Evolutionary conservation across 2,113 vertebrate species (phyloP).

Genomic region (Verasper variegatus): DNA sequence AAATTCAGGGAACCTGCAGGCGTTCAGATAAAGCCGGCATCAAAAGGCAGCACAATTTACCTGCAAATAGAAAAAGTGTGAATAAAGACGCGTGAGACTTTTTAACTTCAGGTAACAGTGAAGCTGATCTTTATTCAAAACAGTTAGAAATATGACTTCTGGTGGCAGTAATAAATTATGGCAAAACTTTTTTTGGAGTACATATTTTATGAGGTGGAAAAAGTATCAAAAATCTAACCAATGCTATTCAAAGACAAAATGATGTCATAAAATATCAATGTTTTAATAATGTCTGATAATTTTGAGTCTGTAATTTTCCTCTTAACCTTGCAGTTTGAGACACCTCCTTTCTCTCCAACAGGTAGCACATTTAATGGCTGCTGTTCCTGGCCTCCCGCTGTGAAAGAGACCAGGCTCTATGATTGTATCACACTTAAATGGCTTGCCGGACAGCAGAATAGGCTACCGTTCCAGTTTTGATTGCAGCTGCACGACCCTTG

Average conservation of each 20-base stretch:
- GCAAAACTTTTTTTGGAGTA: conserved; percentile 50
- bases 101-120: conserved; percentile 43
- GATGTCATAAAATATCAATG: neutral
- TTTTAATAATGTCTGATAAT: conserved; percentile 12
- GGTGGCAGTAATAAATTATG: conserved; percentile 14
- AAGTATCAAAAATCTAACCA: neutral
- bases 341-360: neutral
- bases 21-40: conserved; percentile 79
- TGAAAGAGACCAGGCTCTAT: conserved; percentile 52
- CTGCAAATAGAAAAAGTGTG: conserved; percentile 78
- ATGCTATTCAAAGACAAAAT: neutral
- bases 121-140: conserved; percentile 56
- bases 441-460: conserved; percentile 61
- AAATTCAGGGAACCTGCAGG: conserved; percentile 82
- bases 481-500: conserved; percentile 55
- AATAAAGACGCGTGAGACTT: conserved; percentile 61
- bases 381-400: conserved; percentile 28
- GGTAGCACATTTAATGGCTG: conserved; percentile 39
- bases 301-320: conserved; percentile 12
- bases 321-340: conserved; percentile 5
- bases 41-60: conserved; percentile 76
- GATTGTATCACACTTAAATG: conserved; percentile 55
- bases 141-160: conserved; percentile 53
- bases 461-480: conserved; percentile 68
- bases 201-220: conserved; percentile 11